Evolutionary conservation across 2,113 vertebrate species (phyloP).

Genomic region (Crotalus helleri): DNA sequence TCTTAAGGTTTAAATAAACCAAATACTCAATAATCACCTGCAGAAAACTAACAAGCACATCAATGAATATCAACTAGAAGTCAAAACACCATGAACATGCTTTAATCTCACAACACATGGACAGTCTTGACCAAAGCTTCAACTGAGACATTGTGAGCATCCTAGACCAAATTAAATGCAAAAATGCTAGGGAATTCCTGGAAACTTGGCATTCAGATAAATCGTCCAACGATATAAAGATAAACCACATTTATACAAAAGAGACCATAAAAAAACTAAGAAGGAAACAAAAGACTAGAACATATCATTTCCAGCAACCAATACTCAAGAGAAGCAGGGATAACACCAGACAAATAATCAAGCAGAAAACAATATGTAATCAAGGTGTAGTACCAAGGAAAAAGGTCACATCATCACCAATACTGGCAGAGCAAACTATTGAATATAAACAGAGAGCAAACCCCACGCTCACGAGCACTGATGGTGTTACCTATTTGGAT

Average conservation of each 20-base stretch:
- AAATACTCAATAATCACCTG: background rate
- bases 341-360: background rate
- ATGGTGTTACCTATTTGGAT: background rate
- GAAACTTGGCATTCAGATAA: background rate
- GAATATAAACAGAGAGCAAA: background rate
- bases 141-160: background rate
- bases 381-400: background rate
- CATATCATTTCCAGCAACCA: background rate
- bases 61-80: background rate
- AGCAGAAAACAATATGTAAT: background rate
- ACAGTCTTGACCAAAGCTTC: background rate
- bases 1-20: background rate
- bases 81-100: background rate
- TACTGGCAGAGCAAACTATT: background rate
- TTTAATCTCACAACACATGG: background rate
- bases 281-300: background rate
- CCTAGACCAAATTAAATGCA: background rate
- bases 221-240: background rate
- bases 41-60: background rate
- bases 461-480: background rate
- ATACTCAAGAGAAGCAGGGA: background rate
- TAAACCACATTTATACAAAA: background rate
- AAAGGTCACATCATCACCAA: background rate
- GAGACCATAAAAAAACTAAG: background rate
- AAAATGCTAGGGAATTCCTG: background rate